Percentiles rank a stretch among this genome's conserved stretches.
These are phyloP conservation scores for Acrobasis repandana DNA, from an alignment of 2,888 invertebrate genomes.

Conservation along the genomic window DNA sequence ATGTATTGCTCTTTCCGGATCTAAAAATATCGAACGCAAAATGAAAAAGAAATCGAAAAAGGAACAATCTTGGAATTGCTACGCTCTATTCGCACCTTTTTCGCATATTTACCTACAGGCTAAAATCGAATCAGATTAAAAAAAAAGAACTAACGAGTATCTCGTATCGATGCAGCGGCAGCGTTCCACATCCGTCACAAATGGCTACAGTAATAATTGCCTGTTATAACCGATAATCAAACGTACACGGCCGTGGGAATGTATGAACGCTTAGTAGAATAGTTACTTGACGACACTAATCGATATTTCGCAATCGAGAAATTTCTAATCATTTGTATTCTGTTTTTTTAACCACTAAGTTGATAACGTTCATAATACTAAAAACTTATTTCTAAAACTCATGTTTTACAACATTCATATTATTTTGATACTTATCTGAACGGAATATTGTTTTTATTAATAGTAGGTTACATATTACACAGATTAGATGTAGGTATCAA, in stretches of 20 bases:
- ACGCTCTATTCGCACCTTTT: no score
- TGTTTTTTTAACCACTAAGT: background rate
- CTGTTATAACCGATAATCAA: constrained; percentile 29
- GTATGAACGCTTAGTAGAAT: constrained; percentile 15
- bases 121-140: background rate
- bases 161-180: constrained; percentile 15
- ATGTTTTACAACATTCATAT: no score
- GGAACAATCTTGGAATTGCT: background rate
- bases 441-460: no score
- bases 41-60: background rate
- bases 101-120: background rate
- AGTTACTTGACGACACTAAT: constrained; percentile 7
- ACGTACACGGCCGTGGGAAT: constrained; percentile 32
- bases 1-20: background rate
- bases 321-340: background rate
- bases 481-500: no score
- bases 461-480: no score
- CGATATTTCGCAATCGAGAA: constrained; percentile 12
- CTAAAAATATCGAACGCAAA: background rate
- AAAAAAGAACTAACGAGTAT: background rate
- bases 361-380: no score
- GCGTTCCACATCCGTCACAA: constrained; percentile 20
- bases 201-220: constrained; percentile 15
- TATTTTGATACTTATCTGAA: no score
- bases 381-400: no score